Conservation (phyloP, 2,888 invertebrate species). For the Cryptophagus acutangulus region DNA sequence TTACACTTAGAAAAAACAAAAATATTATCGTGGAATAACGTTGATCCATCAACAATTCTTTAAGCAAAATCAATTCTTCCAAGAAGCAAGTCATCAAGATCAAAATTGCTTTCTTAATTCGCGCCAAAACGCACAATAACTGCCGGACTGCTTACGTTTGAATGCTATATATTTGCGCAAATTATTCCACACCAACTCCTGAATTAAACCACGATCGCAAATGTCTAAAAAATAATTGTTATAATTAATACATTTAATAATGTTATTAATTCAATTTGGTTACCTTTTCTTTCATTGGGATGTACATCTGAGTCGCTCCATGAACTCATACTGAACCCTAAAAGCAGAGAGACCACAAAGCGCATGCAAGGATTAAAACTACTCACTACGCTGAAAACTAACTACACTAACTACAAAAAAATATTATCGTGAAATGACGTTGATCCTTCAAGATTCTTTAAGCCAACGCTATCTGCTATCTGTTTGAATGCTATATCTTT, state of each 20-base stretch:
- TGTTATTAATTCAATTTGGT: too few relatives aligned
- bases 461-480: slow-evolving; percentile 88
- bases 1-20: too few relatives aligned
- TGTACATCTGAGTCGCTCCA: too few relatives aligned
- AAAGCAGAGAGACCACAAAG: too few relatives aligned
- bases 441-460: slow-evolving; percentile 76
- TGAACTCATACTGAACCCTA: too few relatives aligned
- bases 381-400: too few relatives aligned
- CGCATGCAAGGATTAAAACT: too few relatives aligned
- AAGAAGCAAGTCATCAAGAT: too few relatives aligned
- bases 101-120: slow-evolving; percentile 84
- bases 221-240: slow-evolving; percentile 69
- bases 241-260: slow-evolving; percentile 84
- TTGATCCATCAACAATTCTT: slow-evolving; percentile 73
- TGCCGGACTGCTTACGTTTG: slow-evolving; percentile 83
- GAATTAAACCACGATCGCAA: slow-evolving; percentile 80
- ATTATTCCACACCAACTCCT: slow-evolving; percentile 82
- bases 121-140: slow-evolving; percentile 80
- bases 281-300: too few relatives aligned
- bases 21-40: too few relatives aligned
- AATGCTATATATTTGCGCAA: slow-evolving; percentile 75
- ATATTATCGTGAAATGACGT: too few relatives aligned
- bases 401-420: too few relatives aligned
- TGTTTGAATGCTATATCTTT: slow-evolving; percentile 73
- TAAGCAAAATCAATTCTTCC: slow-evolving; percentile 78